Evolutionary conservation across 37 sponge, comb jelly and placozoan species (phyloP).

Genomic region (Trichoplax adhaerens): DNA sequence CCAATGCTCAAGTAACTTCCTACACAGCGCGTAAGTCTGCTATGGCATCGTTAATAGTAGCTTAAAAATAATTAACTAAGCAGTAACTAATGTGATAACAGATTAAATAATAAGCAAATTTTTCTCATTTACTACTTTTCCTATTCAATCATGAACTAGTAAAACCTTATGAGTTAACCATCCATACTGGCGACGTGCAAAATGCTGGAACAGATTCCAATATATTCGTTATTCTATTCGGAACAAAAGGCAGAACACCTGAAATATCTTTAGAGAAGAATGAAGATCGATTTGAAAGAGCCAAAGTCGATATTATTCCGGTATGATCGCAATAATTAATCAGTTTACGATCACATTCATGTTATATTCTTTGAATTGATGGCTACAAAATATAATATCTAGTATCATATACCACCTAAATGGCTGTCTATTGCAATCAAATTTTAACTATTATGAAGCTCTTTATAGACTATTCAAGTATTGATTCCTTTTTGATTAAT

Average conservation of each 20-base stretch:
- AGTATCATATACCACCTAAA: too few relatives aligned
- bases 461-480: too few relatives aligned
- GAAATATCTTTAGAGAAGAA: too few relatives aligned
- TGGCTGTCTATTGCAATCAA: too few relatives aligned
- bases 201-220: slow-evolving; percentile 12
- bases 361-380: too few relatives aligned
- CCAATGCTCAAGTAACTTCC: slow-evolving; percentile 13
- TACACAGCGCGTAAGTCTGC: slow-evolving; percentile 1
- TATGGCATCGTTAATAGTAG: background rate
- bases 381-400: too few relatives aligned
- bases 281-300: too few relatives aligned
- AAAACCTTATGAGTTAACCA: slow-evolving; percentile 4
- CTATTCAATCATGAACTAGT: background rate
- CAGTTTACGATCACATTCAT: too few relatives aligned
- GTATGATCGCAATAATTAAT: too few relatives aligned
- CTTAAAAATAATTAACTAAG: background rate
- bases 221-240: slow-evolving; percentile 13
- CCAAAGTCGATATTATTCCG: too few relatives aligned
- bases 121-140: background rate
- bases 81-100: background rate
- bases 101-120: background rate
- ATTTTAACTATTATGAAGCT: too few relatives aligned
- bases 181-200: slow-evolving; percentile 10
- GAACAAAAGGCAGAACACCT: background rate
- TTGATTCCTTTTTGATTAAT: too few relatives aligned